Percentiles rank a stretch among this genome's conserved stretches.
Evolutionary conservation across 2,113 vertebrate species (phyloP).

Genomic region (Mesoclemmys tuberculata): DNA sequence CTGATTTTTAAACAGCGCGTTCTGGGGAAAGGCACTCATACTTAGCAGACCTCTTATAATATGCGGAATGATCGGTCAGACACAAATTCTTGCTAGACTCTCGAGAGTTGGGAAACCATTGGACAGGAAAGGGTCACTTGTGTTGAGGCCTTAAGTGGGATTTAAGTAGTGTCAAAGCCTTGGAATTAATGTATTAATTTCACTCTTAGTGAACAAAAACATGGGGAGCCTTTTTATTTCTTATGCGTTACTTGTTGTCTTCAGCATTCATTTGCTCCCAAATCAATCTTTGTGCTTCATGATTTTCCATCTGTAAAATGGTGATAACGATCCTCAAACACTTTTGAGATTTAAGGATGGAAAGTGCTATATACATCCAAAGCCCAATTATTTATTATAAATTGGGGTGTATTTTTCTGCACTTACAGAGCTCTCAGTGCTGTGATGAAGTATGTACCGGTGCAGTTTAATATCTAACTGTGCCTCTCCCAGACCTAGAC

Average conservation of each 20-base stretch:
- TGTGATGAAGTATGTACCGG: constrained; percentile 19
- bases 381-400: not conserved
- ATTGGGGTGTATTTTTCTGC: not conserved
- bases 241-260: not conserved
- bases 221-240: not conserved
- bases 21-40: not conserved
- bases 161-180: not conserved
- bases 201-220: not conserved
- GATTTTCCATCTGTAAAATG: not conserved
- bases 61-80: not conserved
- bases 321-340: not conserved
- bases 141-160: not conserved
- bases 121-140: not conserved
- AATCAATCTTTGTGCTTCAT: not conserved
- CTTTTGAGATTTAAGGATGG: not conserved
- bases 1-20: not conserved
- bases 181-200: not conserved
- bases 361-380: not conserved
- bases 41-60: not conserved
- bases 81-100: not conserved
- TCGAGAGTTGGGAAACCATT: not conserved
- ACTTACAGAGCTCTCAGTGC: not conserved
- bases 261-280: not conserved
- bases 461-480: constrained; percentile 22
- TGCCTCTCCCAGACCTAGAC: not conserved